Conservation (phyloP, 2,113 vertebrate species). For the Tragelaphus scriptus region DNA sequence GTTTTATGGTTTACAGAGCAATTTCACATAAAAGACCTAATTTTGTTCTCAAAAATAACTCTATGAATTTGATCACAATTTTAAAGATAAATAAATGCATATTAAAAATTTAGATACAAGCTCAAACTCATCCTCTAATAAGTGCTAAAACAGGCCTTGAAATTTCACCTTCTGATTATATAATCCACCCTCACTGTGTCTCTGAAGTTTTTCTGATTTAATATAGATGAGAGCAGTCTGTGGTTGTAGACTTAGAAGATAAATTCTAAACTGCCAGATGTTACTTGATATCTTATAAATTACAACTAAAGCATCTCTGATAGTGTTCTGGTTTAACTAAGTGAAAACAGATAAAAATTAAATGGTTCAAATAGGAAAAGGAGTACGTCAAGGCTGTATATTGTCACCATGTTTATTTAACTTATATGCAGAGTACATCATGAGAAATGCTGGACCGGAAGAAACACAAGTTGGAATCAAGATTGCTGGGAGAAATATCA, state of each 20-base stretch:
- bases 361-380: background rate
- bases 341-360: conserved; percentile 32
- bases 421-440: no score
- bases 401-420: no score
- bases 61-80: background rate
- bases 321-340: background rate
- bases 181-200: background rate
- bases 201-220: background rate
- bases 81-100: conserved; percentile 25
- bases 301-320: background rate
- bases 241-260: background rate
- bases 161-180: background rate
- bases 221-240: no score
- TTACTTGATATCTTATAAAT: background rate
- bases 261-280: conserved; percentile 8
- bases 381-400: no score
- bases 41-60: conserved; percentile 21
- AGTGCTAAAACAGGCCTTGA: background rate
- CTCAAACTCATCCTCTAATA: background rate
- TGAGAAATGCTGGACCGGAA: no score
- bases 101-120: background rate
- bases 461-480: no score
- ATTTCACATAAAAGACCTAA: conserved; percentile 25
- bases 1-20: conserved; percentile 20
- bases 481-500: no score